Evolutionary conservation across 2,797 vertebrate genomes (phyloP).

Genomic region (Ispidina picta): DNA sequence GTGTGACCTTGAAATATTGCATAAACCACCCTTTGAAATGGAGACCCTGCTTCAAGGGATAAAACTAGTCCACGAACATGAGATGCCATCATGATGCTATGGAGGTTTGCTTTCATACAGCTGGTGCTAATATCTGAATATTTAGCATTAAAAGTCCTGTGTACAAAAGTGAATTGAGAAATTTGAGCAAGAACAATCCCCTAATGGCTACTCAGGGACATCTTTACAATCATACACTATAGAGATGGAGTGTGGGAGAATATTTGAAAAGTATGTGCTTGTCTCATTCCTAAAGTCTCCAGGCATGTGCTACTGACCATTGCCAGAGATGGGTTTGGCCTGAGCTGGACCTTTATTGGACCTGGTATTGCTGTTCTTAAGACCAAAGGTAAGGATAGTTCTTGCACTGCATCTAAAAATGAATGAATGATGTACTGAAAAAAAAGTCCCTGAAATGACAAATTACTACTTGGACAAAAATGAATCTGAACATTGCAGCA

Average conservation of each 20-base stretch:
- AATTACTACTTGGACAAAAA: slow-evolving; percentile 9
- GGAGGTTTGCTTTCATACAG: neutral
- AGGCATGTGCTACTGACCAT: neutral
- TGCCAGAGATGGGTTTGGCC: neutral
- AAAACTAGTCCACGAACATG: neutral
- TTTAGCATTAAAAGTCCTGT: neutral
- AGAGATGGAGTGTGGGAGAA: neutral
- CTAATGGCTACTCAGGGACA: neutral
- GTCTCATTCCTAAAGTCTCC: neutral
- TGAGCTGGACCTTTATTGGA: neutral
- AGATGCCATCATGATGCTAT: neutral
- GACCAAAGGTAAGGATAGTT: neutral
- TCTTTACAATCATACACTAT: neutral
- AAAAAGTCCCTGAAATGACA: neutral
- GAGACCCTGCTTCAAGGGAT: neutral
- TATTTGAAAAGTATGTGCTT: neutral
- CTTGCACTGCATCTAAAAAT: slow-evolving; percentile 17
- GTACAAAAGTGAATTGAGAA: neutral
- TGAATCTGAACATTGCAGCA: neutral
- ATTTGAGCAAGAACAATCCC: neutral
- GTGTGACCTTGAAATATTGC: neutral
- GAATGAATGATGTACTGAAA: neutral
- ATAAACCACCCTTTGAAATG: neutral
- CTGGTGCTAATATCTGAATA: neutral
- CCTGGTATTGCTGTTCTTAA: slow-evolving; percentile 18